Base-by-base conservation (phyloP, 2,888 invertebrate genomes). In the Orchesella flavescens region DNA sequence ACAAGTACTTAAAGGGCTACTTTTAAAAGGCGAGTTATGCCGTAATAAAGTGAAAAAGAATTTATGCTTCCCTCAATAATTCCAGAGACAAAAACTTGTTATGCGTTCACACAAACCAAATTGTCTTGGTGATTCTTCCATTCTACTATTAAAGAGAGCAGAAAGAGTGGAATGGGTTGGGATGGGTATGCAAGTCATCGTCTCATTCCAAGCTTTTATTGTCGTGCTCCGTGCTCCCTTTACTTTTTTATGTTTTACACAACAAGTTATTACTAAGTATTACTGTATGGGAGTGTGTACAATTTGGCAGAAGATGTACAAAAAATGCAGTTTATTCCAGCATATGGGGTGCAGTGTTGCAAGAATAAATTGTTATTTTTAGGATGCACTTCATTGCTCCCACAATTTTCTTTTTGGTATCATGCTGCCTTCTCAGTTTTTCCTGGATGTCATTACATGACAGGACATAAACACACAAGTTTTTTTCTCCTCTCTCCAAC, bases 361-460 rank as follows among this genome's bases (percentile, higher is more conserved):
- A 69, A 53, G 15, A 49, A 69, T n/a, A 69, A 23, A 69, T 53
- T 69, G 69, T 69, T 69, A 69, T 69, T 69, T 69, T 69, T 69
- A 69, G 69, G 69, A 49, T 69, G 53, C 53, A 66, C 69, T 49
- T 66, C 66, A 69, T 53, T 69, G 49, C 43, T 66, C 10, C 66
- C 17, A 17, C 19, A 9, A 9, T 43, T 17, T 17, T 44, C n/a
- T 43, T 43, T 43, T 17, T 66, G 15, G 13, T 9, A 66, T 44
- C 44, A 44, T 44, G 43, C 44, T n/a, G 43, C 43, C 43, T 66
- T 66, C 24, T 24, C 23, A 44, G 44, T 68, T 68, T 53, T 23
- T 46, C 5, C 66, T 66, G 66, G 66, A 66, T 43, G 66, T 43
- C 44, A 44, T 66, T 66, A 66, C n/a, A 44, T 15, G 66, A 66